These are phyloP conservation scores for Noctua pronuba DNA, from an alignment of 2,888 invertebrate genomes.

Conservation along the genomic window DNA sequence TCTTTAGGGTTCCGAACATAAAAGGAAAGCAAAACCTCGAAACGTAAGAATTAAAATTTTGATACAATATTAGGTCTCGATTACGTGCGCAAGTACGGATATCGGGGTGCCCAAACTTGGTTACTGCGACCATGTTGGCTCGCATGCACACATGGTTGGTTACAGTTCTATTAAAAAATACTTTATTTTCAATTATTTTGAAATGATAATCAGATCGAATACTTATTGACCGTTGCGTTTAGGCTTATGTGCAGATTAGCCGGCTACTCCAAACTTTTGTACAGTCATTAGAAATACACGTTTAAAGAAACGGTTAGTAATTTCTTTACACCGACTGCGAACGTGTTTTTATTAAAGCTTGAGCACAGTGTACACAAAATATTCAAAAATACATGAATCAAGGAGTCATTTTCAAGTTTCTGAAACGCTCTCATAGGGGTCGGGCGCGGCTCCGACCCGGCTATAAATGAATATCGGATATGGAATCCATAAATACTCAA, in stretches of 20 bases:
- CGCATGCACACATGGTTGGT: neutral
- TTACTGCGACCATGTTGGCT: neutral
- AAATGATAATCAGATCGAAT: neutral
- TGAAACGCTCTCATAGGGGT: slow-evolving; percentile 71
- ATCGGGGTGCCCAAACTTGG: neutral
- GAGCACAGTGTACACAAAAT: slow-evolving; percentile 18
- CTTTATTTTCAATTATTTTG: neutral
- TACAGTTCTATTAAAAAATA: neutral
- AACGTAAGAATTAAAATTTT: neutral
- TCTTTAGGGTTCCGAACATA: neutral
- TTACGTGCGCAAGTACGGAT: neutral
- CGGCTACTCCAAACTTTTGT: neutral
- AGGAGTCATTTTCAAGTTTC: slow-evolving; percentile 77
- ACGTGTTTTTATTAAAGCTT: slow-evolving; percentile 10
- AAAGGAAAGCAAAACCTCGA: neutral
- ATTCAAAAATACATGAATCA: slow-evolving; percentile 63
- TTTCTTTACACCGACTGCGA: neutral
- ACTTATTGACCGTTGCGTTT: neutral
- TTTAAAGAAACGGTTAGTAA: neutral
- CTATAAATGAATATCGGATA: slow-evolving; percentile 85
- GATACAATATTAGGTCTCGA: neutral
- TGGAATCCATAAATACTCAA: slow-evolving; percentile 86
- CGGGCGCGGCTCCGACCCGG: slow-evolving; percentile 76
- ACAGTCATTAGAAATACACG: neutral
- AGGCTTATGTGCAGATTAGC: neutral